phyloP scores from a whole-genome alignment of 53 echinoderm and acorn worm species.

The Mesocentrotus franciscanus region DNA sequence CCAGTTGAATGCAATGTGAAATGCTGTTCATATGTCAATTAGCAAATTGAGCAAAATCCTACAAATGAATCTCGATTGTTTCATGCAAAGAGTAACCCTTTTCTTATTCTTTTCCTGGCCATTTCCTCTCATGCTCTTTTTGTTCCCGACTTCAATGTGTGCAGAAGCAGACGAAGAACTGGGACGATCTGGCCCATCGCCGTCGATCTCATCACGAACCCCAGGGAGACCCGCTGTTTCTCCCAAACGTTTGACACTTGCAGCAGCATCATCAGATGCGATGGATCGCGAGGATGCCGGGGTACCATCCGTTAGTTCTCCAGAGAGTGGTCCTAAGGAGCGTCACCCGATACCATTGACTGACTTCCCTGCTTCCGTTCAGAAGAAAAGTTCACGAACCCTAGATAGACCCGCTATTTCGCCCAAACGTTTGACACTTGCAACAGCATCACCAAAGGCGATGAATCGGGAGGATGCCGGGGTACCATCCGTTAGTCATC shows the following conservation, averaged over 20 bases:
- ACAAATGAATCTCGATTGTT: no score
- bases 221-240: not conserved
- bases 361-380: slow-evolving; percentile 29
- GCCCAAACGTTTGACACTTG: no score
- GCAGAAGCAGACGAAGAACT: not conserved
- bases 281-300: not conserved
- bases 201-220: not conserved
- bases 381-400: not conserved
- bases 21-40: no score
- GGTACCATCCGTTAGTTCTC: not conserved
- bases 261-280: not conserved
- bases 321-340: not conserved
- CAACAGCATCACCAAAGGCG: not conserved
- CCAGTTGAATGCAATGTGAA: no score
- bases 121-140: not conserved
- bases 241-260: not conserved
- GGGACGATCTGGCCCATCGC: not conserved
- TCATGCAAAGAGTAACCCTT: no score
- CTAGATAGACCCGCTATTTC: no score
- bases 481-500: not conserved
- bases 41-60: no score
- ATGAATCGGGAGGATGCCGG: not conserved
- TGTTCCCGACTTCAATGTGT: not conserved
- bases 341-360: not conserved
- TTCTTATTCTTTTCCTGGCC: no score